A percentile compares a stretch with the other conserved stretches of the same genome.
These are phyloP conservation scores for Synanthedon myopaeformis DNA, from an alignment of 2,888 invertebrate genomes.

Conservation along the genomic window DNA sequence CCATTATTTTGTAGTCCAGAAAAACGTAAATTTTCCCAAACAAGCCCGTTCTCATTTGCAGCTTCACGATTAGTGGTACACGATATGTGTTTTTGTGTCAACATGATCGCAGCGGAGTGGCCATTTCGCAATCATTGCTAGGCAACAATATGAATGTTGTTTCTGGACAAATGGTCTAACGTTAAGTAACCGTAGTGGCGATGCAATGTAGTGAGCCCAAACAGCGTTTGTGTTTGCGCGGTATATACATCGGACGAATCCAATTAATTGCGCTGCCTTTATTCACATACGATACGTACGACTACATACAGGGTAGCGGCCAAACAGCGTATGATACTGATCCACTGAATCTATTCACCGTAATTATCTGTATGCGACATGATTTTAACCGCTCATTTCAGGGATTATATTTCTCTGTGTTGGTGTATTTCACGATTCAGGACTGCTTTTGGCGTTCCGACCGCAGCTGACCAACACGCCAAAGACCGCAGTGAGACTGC, in stretches of 20 bases:
- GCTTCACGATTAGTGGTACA: too few relatives aligned
- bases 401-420: constrained; percentile 24
- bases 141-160: not conserved
- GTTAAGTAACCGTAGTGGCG: not conserved
- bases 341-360: not conserved
- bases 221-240: constrained; percentile 27
- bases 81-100: too few relatives aligned
- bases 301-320: constrained; percentile 18
- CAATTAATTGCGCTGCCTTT: constrained; percentile 41
- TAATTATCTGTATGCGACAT: constrained; percentile 17
- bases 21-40: too few relatives aligned
- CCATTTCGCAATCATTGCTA: too few relatives aligned
- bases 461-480: constrained; percentile 35
- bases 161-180: not conserved
- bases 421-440: constrained; percentile 30
- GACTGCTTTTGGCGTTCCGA: constrained; percentile 51
- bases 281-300: constrained; percentile 8
- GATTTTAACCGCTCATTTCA: constrained; percentile 35
- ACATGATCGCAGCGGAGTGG: too few relatives aligned
- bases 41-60: too few relatives aligned
- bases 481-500: constrained; percentile 32
- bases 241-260: constrained; percentile 18
- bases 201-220: constrained; percentile 9
- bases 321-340: constrained; percentile 11
- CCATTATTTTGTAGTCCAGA: too few relatives aligned